Percentiles rank a stretch among this genome's conserved stretches.
Conservation (phyloP, 1,140 invertebrate genomes). For the Dysdera silvatica region DNA sequence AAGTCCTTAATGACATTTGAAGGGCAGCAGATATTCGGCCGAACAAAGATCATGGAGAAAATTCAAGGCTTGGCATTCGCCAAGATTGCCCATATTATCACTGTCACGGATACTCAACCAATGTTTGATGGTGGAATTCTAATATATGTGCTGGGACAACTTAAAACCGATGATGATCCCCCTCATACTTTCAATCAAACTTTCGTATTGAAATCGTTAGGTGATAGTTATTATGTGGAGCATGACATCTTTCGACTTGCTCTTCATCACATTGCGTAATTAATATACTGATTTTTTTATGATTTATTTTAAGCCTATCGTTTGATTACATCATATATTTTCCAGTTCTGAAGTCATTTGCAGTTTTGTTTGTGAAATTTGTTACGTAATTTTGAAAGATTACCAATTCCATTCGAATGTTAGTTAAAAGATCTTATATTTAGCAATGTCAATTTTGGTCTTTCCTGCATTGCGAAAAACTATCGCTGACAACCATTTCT, state of each 20-base stretch:
- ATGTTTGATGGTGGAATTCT: conserved; percentile 90
- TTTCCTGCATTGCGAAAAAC: too few species aligned
- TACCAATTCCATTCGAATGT: too few species aligned
- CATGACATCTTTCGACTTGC: conserved; percentile 83
- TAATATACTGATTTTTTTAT: too few species aligned
- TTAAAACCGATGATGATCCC: conserved; percentile 88
- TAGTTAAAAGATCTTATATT: too few species aligned
- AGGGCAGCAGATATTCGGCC: conserved; percentile 80
- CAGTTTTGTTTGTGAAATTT: too few species aligned
- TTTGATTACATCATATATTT: too few species aligned
- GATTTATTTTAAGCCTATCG: too few species aligned
- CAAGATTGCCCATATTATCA: conserved; percentile 84
- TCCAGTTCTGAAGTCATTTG: too few species aligned
- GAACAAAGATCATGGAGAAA: conserved; percentile 52
- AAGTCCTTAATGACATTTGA: conserved; percentile 93
- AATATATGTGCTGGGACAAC: conserved; percentile 83
- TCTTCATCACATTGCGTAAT: conserved; percentile 56
- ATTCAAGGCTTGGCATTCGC: conserved; percentile 77
- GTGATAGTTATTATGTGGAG: conserved; percentile 77
- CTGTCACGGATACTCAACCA: conserved; percentile 87
- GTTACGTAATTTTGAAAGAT: too few species aligned
- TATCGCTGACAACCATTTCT: too few species aligned
- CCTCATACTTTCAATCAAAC: conserved; percentile 84
- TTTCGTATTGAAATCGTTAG: conserved; percentile 80
- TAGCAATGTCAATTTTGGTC: too few species aligned